phyloP scores from a whole-genome alignment of 2,888 invertebrate species.

The Sycophila texana region DNA sequence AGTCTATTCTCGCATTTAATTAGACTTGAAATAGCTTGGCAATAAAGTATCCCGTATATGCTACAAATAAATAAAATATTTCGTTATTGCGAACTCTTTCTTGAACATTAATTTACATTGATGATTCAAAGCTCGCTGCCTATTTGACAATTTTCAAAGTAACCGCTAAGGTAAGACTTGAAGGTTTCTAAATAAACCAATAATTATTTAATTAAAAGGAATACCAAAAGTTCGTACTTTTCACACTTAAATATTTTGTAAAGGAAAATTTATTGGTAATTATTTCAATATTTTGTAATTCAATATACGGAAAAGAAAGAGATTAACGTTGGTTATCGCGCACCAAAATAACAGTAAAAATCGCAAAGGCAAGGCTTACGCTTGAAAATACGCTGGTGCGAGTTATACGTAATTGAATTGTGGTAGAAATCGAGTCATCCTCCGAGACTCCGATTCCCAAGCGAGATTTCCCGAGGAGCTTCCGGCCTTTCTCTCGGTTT shows the following conservation, averaged over 20 bases:
- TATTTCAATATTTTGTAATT: not conserved
- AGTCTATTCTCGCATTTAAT: too few relatives aligned
- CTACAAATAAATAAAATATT: not conserved
- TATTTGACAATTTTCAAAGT: constrained; percentile 25
- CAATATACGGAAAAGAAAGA: not conserved
- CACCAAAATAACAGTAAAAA: constrained; percentile 11
- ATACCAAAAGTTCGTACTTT: too few relatives aligned
- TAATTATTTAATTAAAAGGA: too few relatives aligned
- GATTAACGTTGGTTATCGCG: constrained; percentile 36
- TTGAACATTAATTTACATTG: not conserved
- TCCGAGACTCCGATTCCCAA: constrained; percentile 60
- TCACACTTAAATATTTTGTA: too few relatives aligned
- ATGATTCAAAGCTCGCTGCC: constrained; percentile 8
- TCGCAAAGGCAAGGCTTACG: constrained; percentile 33
- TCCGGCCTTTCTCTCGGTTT: constrained; percentile 37
- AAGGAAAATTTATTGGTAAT: not conserved
- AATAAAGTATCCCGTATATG: not conserved
- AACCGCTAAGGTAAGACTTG: constrained; percentile 3
- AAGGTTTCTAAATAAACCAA: too few relatives aligned
- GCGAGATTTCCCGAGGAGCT: constrained; percentile 58
- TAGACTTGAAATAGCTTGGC: too few relatives aligned
- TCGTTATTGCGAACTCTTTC: not conserved
- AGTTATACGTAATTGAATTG: constrained; percentile 62
- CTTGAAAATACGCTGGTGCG: constrained; percentile 40
- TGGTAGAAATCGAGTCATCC: constrained; percentile 63